Evolutionary conservation across 2,888 invertebrate species (phyloP).

Genomic region (Junonia oenone): DNA sequence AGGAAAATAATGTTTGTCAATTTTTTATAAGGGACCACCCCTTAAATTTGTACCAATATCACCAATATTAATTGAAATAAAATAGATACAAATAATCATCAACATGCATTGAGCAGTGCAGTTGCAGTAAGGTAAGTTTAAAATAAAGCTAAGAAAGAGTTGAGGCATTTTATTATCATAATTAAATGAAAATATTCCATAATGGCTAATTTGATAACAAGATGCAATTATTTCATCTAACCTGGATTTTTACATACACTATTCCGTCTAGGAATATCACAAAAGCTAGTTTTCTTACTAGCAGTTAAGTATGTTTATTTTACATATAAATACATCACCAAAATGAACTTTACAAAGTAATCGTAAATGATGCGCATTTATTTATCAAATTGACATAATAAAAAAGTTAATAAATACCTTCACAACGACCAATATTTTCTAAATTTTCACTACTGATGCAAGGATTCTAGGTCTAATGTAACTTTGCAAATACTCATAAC

Average conservation of each 20-base stretch:
- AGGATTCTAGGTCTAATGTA: neutral
- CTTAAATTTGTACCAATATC: no score
- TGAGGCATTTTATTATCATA: slow-evolving; percentile 62
- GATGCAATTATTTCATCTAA: slow-evolving; percentile 45
- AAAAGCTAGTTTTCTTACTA: slow-evolving; percentile 41
- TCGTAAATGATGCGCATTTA: slow-evolving; percentile 31
- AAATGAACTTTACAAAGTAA: slow-evolving; percentile 18
- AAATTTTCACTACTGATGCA: neutral
- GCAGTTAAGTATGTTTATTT: slow-evolving; percentile 27
- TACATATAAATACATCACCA: slow-evolving; percentile 29
- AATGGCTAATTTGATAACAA: slow-evolving; percentile 49
- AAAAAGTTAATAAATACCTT: neutral
- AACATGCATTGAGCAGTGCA: no score
- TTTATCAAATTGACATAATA: slow-evolving; percentile 4
- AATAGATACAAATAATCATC: no score
- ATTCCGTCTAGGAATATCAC: slow-evolving; percentile 50
- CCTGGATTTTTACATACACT: slow-evolving; percentile 36
- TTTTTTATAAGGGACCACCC: no score
- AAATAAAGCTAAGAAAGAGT: slow-evolving; percentile 37
- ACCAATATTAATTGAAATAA: no score
- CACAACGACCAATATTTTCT: neutral
- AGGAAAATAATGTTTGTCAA: no score
- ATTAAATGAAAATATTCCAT: slow-evolving; percentile 53
- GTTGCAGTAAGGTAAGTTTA: no score
- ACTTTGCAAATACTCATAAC: neutral